Percentiles rank a stretch among this genome's conserved stretches.
Conservation (phyloP, 92 coral and sea anemone species). For the Bergia sp. region DNA sequence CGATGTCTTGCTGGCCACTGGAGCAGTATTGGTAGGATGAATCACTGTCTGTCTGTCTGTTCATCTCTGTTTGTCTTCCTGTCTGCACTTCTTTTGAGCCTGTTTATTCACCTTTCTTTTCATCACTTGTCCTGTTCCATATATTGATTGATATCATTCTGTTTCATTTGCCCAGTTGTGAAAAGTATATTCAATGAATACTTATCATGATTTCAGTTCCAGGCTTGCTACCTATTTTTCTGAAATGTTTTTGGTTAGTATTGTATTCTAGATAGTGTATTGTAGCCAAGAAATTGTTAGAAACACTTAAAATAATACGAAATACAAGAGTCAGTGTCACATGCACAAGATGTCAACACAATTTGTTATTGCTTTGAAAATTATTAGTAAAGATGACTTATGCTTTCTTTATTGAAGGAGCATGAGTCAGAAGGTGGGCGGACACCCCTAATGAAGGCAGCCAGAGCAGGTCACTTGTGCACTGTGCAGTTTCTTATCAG, state of each 20-base stretch:
- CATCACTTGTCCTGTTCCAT: not conserved
- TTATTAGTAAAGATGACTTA: not conserved
- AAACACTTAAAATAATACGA: too few species aligned
- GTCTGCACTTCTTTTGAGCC: not conserved
- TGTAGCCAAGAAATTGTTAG: too few species aligned
- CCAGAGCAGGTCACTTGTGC: constrained; percentile 98
- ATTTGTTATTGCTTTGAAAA: not conserved
- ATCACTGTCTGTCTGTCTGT: not conserved
- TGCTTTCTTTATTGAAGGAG: constrained; percentile 56
- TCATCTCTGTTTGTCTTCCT: not conserved
- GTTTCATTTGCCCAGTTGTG: not conserved
- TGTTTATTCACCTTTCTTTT: not conserved
- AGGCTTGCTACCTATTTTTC: too few species aligned
- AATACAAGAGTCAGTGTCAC: not conserved
- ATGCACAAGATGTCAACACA: not conserved
- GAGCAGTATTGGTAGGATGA: constrained; percentile 85
- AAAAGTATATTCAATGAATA: too few species aligned
- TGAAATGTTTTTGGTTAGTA: too few species aligned
- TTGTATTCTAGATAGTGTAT: too few species aligned
- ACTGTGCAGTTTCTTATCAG: constrained; percentile 98
- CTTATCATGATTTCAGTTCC: too few species aligned
- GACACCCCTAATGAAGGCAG: constrained; percentile 98
- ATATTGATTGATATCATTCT: not conserved
- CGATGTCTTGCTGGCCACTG: constrained; percentile 86
- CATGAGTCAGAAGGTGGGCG: constrained; percentile 99